A percentile compares a stretch with the other conserved stretches of the same genome.
These are phyloP conservation scores for Eristalinus sepulchralis DNA, from an alignment of 2,888 invertebrate genomes.

Conservation along the genomic window DNA sequence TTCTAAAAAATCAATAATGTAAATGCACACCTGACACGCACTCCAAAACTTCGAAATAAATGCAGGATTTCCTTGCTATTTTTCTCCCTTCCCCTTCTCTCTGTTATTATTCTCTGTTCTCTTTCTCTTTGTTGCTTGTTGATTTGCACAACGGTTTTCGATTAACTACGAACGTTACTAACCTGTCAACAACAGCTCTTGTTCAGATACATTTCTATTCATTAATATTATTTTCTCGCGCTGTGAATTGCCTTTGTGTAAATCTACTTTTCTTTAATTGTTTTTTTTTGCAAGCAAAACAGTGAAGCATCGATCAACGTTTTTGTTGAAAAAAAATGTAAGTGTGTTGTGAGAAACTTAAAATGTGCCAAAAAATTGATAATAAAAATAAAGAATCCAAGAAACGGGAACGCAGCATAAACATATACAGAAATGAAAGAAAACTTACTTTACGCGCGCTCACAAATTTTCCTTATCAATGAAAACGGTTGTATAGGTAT, in stretches of 20 bases:
- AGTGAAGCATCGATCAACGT: slow-evolving; percentile 52
- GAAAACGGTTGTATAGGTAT: slow-evolving; percentile 32
- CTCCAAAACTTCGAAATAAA: slow-evolving; percentile 85
- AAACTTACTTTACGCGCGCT: slow-evolving; percentile 13
- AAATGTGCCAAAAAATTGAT: background rate
- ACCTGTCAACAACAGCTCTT: slow-evolving; percentile 68
- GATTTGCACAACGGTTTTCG: slow-evolving; percentile 20
- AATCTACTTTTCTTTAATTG: background rate
- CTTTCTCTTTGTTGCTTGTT: slow-evolving; percentile 12
- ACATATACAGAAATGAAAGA: background rate
- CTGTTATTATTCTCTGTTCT: slow-evolving; percentile 12
- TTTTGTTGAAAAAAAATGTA: background rate
- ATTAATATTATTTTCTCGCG: slow-evolving; percentile 3
- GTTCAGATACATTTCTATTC: slow-evolving; percentile 1
- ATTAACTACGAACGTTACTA: slow-evolving; percentile 40
- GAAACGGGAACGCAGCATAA: slow-evolving; percentile 19
- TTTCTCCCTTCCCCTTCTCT: slow-evolving; percentile 15
- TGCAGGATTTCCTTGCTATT: background rate
- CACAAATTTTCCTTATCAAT: slow-evolving; percentile 31
- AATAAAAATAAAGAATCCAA: background rate
- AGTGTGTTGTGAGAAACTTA: background rate
- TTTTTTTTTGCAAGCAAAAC: slow-evolving; percentile 53
- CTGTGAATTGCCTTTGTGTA: background rate
- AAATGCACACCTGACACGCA: slow-evolving; percentile 99
- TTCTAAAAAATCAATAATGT: slow-evolving; percentile 85